These are phyloP conservation scores for Notodromas monacha DNA, from an alignment of 2,888 invertebrate genomes.

Conservation along the genomic window DNA sequence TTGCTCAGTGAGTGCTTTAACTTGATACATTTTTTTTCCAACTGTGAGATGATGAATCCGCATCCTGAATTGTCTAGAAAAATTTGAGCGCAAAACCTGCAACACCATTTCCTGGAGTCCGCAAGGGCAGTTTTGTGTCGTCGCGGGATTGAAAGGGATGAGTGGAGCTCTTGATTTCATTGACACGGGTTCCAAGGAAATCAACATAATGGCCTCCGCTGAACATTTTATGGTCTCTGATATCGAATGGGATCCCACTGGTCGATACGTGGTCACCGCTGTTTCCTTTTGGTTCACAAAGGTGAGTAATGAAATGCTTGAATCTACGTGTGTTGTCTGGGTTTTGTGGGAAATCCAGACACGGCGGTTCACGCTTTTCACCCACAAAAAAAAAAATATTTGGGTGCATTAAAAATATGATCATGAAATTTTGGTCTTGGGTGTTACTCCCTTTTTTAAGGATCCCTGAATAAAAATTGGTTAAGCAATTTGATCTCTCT, in stretches of 20 bases:
- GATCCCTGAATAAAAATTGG: too few species aligned
- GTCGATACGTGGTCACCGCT: slow-evolving; percentile 74
- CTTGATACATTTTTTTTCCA: slow-evolving; percentile 7
- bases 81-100: slow-evolving; percentile 29
- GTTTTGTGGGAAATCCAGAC: too few species aligned
- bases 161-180: slow-evolving; percentile 77
- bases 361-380: too few species aligned
- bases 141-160: slow-evolving; percentile 50
- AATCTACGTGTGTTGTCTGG: too few species aligned
- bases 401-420: too few species aligned
- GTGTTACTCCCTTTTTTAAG: too few species aligned
- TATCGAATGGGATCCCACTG: slow-evolving; percentile 98
- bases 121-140: slow-evolving; percentile 67
- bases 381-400: too few species aligned
- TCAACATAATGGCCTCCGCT: slow-evolving; percentile 66
- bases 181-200: slow-evolving; percentile 78
- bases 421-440: too few species aligned
- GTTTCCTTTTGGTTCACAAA: slow-evolving; percentile 86
- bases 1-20: slow-evolving; percentile 30
- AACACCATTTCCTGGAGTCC: slow-evolving; percentile 80
- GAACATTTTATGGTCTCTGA: slow-evolving; percentile 76
- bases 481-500: too few species aligned
- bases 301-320: too few species aligned
- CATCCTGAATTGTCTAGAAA: slow-evolving; percentile 27
- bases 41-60: background rate